Evolutionary conservation across 2,113 vertebrate species (phyloP), one percentile per base, ranked within the genome.

Genomic region (Nannospalax galili): DNA sequence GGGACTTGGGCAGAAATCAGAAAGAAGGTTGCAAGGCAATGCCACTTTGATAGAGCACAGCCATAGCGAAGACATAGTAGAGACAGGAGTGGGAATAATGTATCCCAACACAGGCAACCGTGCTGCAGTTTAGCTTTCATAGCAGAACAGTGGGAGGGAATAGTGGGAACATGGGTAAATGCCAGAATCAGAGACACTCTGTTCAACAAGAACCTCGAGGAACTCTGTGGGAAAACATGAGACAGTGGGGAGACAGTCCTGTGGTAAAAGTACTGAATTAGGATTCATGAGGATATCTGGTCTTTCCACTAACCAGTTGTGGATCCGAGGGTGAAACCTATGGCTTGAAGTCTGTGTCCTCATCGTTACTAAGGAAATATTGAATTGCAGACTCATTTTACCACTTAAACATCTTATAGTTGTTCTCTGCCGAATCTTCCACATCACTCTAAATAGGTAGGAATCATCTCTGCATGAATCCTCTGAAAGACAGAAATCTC

Each of bases 31-130:
- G 37, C 48, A 10, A 92, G 73, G 62, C 92, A 69, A 78, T 32
- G 22, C 30, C 89, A 79, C 58, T 89, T 90, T 89, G 73, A 89
- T 90, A 78, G 60, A 22, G 7, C 42, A 88, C 40, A 92, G 79
- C 52, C 56, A 75, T 17, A 37, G 62, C 35, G 42, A n/a, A 84
- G 69, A 93, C 32, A 37, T 60, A 35, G 35, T 60, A 35, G 35
- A 70, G 56, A 42, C 7, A 8, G 48, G 58, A 91, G 67, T 65
- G 16, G 92, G 28, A 69, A 88, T 32, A 58, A 67, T 5, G 58
- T 70, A 26, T 70, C 64, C 80, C 72, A 65, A 8, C 1, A 56
- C 1, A 67, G 52, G 11, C 74, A 88, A 10, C 19, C 16, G 11
- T 56, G 48, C 64, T 74, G 37, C 42, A 19, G 48, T 19, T 22